Evolutionary conservation across 2,113 vertebrate species (phyloP).

Genomic region (Rhabdomys dilectus): DNA sequence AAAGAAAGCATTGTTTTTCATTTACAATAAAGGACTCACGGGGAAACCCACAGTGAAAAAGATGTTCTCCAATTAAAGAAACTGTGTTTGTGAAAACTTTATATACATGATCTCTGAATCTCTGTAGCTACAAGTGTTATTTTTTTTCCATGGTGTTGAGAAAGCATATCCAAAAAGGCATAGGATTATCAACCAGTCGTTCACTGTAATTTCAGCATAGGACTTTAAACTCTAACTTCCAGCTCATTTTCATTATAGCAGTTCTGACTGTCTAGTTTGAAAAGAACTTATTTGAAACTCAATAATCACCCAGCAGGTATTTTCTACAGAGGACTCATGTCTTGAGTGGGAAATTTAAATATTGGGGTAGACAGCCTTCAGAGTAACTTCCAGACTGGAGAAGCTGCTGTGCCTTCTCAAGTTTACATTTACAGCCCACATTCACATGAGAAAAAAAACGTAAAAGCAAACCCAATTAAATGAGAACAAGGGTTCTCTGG

Average conservation of each 20-base stretch:
- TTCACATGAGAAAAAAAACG: constrained; percentile 1
- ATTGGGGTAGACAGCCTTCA: constrained; percentile 14
- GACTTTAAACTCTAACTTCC: neutral
- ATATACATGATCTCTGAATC: constrained; percentile 2
- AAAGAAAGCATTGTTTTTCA: constrained; percentile 14
- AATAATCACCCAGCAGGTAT: constrained; percentile 25
- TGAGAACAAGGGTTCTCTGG: neutral
- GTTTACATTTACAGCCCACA: constrained; percentile 30
- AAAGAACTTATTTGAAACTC: constrained; percentile 15
- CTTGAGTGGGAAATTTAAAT: constrained; percentile 2
- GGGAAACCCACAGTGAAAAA: neutral
- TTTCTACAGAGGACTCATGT: neutral
- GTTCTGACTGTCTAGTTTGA: neutral
- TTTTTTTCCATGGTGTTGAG: constrained; percentile 37
- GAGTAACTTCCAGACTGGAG: neutral
- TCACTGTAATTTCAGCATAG: neutral
- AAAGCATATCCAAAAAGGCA: constrained; percentile 18
- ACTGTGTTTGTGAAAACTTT: constrained; percentile 38
- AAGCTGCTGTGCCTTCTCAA: neutral
- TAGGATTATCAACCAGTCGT: neutral
- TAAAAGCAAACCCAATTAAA: neutral
- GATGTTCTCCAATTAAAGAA: constrained; percentile 27
- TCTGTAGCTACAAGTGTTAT: neutral
- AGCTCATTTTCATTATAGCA: neutral
- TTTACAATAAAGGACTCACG: neutral